phyloP scores from a whole-genome alignment of 2,797 vertebrate genomes.

The Menidia menidia region DNA sequence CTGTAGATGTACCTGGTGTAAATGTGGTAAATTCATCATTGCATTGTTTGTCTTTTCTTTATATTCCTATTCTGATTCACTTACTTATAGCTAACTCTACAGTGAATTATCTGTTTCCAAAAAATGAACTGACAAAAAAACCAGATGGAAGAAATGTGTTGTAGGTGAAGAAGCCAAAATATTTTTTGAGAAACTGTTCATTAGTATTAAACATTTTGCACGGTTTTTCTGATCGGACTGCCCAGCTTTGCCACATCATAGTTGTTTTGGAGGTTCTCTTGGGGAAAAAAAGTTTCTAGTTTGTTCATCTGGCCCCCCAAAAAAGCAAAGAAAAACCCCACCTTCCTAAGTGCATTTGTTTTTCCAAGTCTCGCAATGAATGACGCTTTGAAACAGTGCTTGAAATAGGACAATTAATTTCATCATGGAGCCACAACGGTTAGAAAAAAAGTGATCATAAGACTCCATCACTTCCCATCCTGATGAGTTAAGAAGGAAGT shows the following conservation, averaged over 20 bases:
- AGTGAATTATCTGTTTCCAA: no score
- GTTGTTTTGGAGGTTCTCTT: background rate
- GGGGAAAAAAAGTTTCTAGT: background rate
- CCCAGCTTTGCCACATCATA: background rate
- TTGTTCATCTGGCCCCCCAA: constrained; percentile 2
- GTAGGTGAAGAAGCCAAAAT: background rate
- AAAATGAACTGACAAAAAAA: no score
- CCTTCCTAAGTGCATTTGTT: constrained; percentile 18
- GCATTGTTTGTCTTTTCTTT: no score
- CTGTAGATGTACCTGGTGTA: no score
- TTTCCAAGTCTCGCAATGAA: constrained; percentile 41
- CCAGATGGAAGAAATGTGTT: no score
- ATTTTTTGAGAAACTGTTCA: background rate
- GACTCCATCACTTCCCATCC: constrained; percentile 78
- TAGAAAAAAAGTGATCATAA: constrained; percentile 72
- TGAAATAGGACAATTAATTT: constrained; percentile 81
- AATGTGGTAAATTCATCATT: no score
- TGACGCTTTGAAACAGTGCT: constrained; percentile 57
- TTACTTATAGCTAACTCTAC: no score
- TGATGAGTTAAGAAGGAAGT: constrained; percentile 78
- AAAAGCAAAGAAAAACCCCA: background rate
- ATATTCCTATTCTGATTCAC: no score
- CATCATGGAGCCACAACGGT: constrained; percentile 75
- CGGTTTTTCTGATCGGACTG: background rate
- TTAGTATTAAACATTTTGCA: background rate